These are phyloP conservation scores for Parotia lawesii DNA, from an alignment of 2,113 vertebrate species.

Conservation along the genomic window DNA sequence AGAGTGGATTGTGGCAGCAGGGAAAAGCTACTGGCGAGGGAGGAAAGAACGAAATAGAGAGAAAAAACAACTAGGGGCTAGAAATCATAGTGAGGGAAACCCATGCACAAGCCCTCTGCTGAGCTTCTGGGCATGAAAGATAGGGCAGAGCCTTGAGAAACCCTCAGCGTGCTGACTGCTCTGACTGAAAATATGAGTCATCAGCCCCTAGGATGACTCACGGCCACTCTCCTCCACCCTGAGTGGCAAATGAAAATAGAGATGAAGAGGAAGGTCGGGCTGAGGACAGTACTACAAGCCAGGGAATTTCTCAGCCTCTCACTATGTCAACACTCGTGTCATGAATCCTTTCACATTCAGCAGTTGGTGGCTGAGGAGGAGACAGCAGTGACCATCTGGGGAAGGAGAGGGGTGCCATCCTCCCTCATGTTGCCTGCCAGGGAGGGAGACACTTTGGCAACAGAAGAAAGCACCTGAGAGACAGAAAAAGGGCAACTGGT, in stretches of 20 bases:
- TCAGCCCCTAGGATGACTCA: conserved; percentile 52
- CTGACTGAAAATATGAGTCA: conserved; percentile 55
- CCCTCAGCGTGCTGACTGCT: neutral
- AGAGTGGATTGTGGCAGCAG: neutral
- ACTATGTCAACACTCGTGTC: conserved; percentile 47
- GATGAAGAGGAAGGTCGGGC: conserved; percentile 57
- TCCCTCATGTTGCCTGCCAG: neutral
- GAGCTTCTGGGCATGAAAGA: neutral
- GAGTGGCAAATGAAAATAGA: conserved; percentile 13
- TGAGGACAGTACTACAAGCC: conserved; percentile 56
- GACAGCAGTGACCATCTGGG: conserved; percentile 42
- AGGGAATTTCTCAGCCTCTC: conserved; percentile 67
- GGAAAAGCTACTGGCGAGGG: neutral
- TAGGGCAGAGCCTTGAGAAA: conserved; percentile 1
- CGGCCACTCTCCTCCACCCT: neutral
- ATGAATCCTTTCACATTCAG: conserved; percentile 54
- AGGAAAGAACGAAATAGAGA: neutral
- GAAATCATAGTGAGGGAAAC: neutral
- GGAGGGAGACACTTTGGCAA: neutral
- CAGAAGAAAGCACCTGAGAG: conserved; percentile 18
- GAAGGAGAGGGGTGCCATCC: neutral
- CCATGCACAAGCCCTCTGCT: neutral
- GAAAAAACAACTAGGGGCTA: neutral
- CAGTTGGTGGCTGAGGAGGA: conserved; percentile 41
- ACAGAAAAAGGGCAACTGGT: neutral